Conservation (phyloP, 2,113 vertebrate genomes). For the Rhinolophus ferrumequinum region DNA sequence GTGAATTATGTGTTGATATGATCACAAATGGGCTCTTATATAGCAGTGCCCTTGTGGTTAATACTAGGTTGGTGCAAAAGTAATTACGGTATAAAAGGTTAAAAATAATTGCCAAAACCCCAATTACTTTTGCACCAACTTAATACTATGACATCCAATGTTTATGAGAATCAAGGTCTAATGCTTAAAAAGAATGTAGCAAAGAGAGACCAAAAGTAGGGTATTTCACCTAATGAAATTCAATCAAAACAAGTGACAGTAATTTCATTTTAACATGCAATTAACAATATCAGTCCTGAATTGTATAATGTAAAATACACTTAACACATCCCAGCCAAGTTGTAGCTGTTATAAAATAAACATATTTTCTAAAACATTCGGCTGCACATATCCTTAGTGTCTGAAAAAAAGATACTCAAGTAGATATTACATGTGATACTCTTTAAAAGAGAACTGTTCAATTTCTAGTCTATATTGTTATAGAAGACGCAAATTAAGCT, state of each 20-base stretch:
- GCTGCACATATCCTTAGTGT: slow-evolving; percentile 52
- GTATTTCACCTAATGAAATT: slow-evolving; percentile 58
- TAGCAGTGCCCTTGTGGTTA: not conserved
- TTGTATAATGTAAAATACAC: slow-evolving; percentile 34
- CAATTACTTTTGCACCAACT: no score
- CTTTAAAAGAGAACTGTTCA: slow-evolving; percentile 60
- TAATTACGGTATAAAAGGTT: no score
- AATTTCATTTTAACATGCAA: slow-evolving; percentile 76
- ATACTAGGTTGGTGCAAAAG: no score
- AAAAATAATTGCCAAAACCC: no score
- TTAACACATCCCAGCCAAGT: slow-evolving; percentile 59
- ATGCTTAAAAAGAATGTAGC: slow-evolving; percentile 55
- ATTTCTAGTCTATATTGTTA: slow-evolving; percentile 81
- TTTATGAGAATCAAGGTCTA: slow-evolving; percentile 62
- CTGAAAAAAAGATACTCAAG: slow-evolving; percentile 73
- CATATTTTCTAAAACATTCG: slow-evolving; percentile 51
- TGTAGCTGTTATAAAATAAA: slow-evolving; percentile 57
- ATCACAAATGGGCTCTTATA: slow-evolving; percentile 34
- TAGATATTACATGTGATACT: slow-evolving; percentile 66
- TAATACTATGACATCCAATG: slow-evolving; percentile 39
- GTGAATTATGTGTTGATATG: slow-evolving; percentile 58
- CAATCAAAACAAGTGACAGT: slow-evolving; percentile 62
- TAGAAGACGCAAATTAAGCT: slow-evolving; percentile 79
- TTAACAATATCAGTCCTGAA: slow-evolving; percentile 54
- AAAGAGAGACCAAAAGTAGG: slow-evolving; percentile 52